A percentile compares a stretch with the other conserved stretches of the same genome.
These are phyloP conservation scores for Squalus acanthias DNA, from an alignment of 2,797 vertebrate genomes.

Conservation along the genomic window DNA sequence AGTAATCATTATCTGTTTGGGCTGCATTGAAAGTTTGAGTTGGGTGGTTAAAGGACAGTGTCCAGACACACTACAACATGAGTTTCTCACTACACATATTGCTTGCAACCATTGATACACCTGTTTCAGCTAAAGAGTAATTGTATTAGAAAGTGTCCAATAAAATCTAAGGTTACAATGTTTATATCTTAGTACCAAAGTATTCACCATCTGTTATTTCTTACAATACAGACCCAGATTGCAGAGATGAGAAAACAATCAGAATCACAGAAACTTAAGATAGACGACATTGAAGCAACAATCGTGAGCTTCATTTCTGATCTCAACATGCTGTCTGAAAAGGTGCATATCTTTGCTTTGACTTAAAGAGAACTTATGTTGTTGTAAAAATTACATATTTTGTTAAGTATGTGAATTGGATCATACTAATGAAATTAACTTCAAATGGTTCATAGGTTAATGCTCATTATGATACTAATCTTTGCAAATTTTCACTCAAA, in stretches of 20 bases:
- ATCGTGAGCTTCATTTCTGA: conserved; percentile 59
- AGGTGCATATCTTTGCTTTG: conserved; percentile 55
- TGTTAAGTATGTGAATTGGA: not conserved
- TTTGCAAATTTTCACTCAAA: not conserved
- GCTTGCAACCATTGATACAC: not conserved
- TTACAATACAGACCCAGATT: conserved; percentile 62
- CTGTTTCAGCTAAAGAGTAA: not conserved
- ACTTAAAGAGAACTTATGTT: not conserved
- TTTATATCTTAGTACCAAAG: not conserved
- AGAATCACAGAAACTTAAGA: conserved; percentile 58
- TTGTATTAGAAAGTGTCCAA: not conserved
- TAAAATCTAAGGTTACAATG: not conserved
- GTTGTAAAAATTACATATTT: not conserved
- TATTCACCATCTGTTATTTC: not conserved
- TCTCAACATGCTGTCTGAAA: conserved; percentile 58
- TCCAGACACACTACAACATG: not conserved
- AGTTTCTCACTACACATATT: not conserved
- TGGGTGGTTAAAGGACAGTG: not conserved
- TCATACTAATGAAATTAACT: not conserved
- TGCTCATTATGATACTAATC: not conserved
- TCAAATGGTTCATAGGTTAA: not conserved
- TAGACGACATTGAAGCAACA: conserved; percentile 60
- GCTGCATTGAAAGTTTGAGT: not conserved
- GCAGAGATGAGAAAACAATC: conserved; percentile 71
- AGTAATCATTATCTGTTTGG: not conserved